A percentile compares a stretch with the other conserved stretches of the same genome.
Conservation (phyloP, 2,888 invertebrate genomes). For the Trichopria drosophilae region DNA sequence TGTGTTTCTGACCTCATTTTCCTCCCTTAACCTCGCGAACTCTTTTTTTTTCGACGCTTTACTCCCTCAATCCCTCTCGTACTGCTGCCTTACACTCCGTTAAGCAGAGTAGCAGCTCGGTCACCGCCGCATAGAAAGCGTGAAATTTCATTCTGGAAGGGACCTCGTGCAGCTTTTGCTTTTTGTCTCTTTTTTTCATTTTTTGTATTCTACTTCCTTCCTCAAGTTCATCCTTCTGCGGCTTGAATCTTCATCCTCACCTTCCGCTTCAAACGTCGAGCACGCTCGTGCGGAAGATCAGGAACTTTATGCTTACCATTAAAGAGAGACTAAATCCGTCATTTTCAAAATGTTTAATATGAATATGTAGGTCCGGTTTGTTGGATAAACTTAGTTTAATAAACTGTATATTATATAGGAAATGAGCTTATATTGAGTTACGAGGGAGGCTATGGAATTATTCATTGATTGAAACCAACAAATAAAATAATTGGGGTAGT, state of each 20-base stretch:
- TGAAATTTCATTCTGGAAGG: conserved; percentile 25
- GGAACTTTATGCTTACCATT: no score
- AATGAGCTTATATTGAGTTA: no score
- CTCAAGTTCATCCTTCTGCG: neutral
- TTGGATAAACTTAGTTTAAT: no score
- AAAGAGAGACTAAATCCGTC: no score
- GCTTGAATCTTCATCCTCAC: conserved; percentile 7
- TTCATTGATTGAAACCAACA: no score
- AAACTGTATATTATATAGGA: no score
- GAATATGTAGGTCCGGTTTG: no score
- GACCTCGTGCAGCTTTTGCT: neutral
- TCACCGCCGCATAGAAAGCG: conserved; percentile 7
- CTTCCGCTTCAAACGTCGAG: conserved; percentile 22
- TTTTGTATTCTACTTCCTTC: neutral
- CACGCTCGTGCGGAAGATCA: conserved; percentile 11
- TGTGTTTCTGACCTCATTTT: conserved; percentile 9
- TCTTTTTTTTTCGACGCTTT: conserved; percentile 18
- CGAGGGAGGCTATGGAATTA: no score
- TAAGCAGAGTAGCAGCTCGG: conserved; percentile 10
- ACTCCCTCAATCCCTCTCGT: conserved; percentile 13
- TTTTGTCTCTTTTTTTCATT: neutral
- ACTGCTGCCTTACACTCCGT: conserved; percentile 14
- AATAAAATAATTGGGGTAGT: no score
- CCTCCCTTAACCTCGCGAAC: neutral
- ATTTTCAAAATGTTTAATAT: no score